Conservation (phyloP, 2,113 vertebrate genomes). For the Pseudolaguvia tuberculata region DNA sequence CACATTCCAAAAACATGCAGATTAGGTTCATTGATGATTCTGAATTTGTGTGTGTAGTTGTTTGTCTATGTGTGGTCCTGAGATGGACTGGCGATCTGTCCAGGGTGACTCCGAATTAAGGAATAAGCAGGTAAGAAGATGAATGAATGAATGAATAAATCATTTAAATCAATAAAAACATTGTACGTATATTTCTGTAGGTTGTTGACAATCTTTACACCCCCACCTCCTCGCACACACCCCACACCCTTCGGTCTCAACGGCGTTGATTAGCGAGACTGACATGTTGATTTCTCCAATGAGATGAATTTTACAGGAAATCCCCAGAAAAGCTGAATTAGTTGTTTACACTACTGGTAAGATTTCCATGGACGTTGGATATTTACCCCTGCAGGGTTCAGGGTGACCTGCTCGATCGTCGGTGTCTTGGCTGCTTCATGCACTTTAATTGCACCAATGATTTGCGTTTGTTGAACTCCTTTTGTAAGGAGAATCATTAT, state of each 20-base stretch:
- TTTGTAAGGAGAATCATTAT: not conserved
- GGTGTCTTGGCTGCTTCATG: not conserved
- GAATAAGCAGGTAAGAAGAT: too few relatives aligned
- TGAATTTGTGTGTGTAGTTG: too few relatives aligned
- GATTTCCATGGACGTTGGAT: not conserved
- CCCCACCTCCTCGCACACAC: not conserved
- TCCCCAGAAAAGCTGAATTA: slow-evolving; percentile 8
- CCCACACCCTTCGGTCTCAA: too few relatives aligned
- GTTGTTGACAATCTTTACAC: slow-evolving; percentile 11
- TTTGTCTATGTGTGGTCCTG: too few relatives aligned
- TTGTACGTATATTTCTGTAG: slow-evolving; percentile 4
- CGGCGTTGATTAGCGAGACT: slow-evolving; percentile 38
- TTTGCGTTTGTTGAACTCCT: not conserved
- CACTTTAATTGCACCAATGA: not conserved
- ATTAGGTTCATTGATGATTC: too few relatives aligned
- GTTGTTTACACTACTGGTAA: not conserved
- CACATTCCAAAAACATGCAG: too few relatives aligned
- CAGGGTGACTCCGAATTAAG: too few relatives aligned
- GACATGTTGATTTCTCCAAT: slow-evolving; percentile 26
- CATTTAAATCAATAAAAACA: too few relatives aligned
- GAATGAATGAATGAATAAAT: too few relatives aligned
- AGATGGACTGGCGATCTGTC: too few relatives aligned
- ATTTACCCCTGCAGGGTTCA: not conserved
- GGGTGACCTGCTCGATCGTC: not conserved
- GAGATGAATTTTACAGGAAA: slow-evolving; percentile 15